Percentiles rank a stretch among this genome's conserved stretches.
phyloP scores from a whole-genome alignment of 2,888 invertebrate species.

The Tachystola acroxantha region DNA sequence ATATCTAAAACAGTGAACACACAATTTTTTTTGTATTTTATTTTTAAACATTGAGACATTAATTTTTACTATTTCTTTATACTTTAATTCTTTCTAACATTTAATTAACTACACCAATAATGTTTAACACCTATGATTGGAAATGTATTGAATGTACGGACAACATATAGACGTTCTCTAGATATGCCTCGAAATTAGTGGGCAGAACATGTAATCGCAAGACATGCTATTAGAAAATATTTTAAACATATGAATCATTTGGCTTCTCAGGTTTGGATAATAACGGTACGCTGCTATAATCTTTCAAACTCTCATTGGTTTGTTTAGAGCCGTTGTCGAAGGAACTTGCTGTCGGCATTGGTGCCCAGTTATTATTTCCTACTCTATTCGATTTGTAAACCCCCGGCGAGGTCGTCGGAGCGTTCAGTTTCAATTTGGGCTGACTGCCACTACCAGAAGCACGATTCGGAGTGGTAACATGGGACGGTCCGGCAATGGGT shows the following conservation, averaged over 20 bases:
- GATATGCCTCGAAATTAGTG: too few relatives aligned
- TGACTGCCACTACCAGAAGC: slow-evolving; percentile 47
- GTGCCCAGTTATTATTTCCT: slow-evolving; percentile 73
- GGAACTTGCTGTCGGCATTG: slow-evolving; percentile 63
- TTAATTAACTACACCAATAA: too few relatives aligned
- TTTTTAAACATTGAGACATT: too few relatives aligned
- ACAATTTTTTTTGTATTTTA: too few relatives aligned
- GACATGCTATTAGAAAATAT: neutral
- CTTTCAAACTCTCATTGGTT: slow-evolving; percentile 54
- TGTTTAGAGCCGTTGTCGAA: slow-evolving; percentile 64
- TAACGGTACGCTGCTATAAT: slow-evolving; percentile 70
- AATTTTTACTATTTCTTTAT: too few relatives aligned
- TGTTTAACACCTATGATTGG: too few relatives aligned
- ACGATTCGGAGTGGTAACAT: slow-evolving; percentile 58
- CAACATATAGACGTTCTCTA: too few relatives aligned
- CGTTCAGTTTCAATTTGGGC: slow-evolving; percentile 64
- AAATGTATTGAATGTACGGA: too few relatives aligned
- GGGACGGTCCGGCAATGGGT: slow-evolving; percentile 57
- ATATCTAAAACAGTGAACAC: neutral
- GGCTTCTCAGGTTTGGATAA: slow-evolving; percentile 62
- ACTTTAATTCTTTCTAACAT: too few relatives aligned
- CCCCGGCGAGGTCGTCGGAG: slow-evolving; percentile 45
- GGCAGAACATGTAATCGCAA: too few relatives aligned
- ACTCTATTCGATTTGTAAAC: slow-evolving; percentile 59
- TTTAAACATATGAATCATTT: slow-evolving; percentile 64